A percentile compares a stretch with the other conserved stretches of the same genome.
Conservation (phyloP, 2,113 vertebrate genomes). For the Chinchilla lanigera region DNA sequence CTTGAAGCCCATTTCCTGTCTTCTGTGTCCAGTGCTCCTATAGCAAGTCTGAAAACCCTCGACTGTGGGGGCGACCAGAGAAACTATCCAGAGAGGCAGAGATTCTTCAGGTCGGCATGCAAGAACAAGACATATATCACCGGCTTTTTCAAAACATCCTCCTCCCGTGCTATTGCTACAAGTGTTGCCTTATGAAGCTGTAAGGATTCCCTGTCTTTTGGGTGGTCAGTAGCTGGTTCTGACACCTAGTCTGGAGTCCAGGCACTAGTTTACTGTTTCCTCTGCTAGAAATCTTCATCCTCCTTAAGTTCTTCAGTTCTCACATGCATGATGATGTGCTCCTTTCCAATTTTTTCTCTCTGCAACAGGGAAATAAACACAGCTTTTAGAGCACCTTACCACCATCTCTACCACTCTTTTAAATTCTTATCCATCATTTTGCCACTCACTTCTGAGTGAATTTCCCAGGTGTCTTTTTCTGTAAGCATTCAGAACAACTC, state of each 20-base stretch:
- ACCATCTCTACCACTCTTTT: neutral
- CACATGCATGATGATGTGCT: neutral
- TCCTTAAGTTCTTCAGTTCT: neutral
- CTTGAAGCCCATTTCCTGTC: neutral
- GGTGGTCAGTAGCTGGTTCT: neutral
- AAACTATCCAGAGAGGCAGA: neutral
- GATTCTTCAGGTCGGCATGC: neutral
- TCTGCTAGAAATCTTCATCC: neutral
- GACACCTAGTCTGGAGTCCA: neutral
- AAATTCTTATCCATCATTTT: neutral
- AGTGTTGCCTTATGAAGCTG: neutral
- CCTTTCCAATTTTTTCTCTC: neutral
- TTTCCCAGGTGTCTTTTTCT: conserved; percentile 12
- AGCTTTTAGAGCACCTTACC: neutral
- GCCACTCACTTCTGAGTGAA: neutral
- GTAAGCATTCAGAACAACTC: conserved; percentile 1
- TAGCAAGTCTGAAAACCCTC: neutral
- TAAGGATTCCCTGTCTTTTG: neutral
- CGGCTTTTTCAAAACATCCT: neutral
- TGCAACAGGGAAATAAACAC: neutral
- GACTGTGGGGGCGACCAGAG: neutral
- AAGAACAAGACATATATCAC: neutral
- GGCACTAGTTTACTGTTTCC: neutral
- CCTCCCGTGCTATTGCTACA: neutral
- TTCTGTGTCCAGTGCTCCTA: neutral